phyloP scores from a whole-genome alignment of 2,113 vertebrate species.

The Tinamus guttatus region DNA sequence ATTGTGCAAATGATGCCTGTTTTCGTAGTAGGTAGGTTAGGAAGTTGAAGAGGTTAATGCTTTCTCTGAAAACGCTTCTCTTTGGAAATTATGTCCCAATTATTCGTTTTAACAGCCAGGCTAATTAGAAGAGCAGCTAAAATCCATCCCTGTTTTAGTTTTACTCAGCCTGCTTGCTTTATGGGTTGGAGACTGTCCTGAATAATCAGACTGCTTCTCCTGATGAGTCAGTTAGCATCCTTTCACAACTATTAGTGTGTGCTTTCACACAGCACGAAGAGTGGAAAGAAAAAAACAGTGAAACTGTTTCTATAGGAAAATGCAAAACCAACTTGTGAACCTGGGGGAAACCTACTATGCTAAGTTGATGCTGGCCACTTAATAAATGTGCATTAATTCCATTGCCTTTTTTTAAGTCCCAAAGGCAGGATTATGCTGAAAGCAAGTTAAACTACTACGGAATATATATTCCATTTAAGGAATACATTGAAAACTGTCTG shows the following conservation, averaged over 20 bases:
- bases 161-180: not conserved
- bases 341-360: not conserved
- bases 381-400: not conserved
- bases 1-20: not conserved
- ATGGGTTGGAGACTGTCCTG: not conserved
- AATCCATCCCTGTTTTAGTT: not conserved
- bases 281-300: not conserved
- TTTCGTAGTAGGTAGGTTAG: not conserved
- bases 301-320: not conserved
- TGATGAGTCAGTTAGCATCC: not conserved
- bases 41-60: not conserved
- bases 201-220: not conserved
- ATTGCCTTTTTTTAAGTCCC: not conserved
- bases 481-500: not conserved
- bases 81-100: not conserved
- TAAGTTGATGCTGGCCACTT: not conserved
- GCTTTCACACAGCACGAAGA: not conserved
- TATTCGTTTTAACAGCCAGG: not conserved
- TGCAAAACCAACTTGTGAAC: not conserved
- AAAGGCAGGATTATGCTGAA: not conserved
- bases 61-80: not conserved
- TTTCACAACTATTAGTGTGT: not conserved
- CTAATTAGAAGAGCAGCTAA: conserved; percentile 10
- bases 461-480: not conserved
- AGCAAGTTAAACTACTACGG: not conserved